Evolutionary conservation across 2,888 invertebrate species (phyloP), one percentile per base, ranked within the genome.

Genomic region (Drepanosiphum platanoidis): DNA sequence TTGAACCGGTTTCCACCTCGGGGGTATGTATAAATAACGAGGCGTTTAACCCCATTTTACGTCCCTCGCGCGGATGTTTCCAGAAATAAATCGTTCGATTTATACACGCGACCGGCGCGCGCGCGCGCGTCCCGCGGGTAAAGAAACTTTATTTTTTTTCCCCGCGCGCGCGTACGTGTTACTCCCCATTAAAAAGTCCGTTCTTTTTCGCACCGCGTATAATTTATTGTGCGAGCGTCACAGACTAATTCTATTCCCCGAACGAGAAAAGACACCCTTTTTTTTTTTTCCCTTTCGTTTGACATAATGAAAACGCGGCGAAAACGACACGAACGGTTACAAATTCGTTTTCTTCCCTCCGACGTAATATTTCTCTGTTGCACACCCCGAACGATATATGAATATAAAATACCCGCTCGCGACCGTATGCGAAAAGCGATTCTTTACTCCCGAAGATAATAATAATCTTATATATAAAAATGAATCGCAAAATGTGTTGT

Each of bases 21-120:
- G n/a, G 42, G 34, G 74, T 74, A 66, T 83, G n/a, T n/a, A 84
- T 75, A 84, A 58, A 84, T 84, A 84, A 84, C 83, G 75, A 84
- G 83, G 75, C 75, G 75, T 84, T 84, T 84, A 84, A 84, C 83
- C 83, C 83, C 83, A 36, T 84, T 84, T 83, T 84, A 75, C 34
- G 72, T 32, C 46, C 64, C 74, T 72, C 34, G 32, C 9, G 46
- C 42, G 68, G 22, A 52, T 68, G 52, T 58, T 81, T 84, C 74
- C 83, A 84, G 83, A 84, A 84, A 84, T 84, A 84, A 84, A 84
- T 66, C 15, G 75, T 75, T 77, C 83, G 42, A 84, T 74, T 74
- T 74, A 83, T 83, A 74, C 66, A 83, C 58, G 36, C 27, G 83
- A 75, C 83, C 75, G 75, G 75, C n/a, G 83, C 27, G 83, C n/a